Percentiles rank a stretch among this genome's conserved stretches.
These are phyloP conservation scores for Sturnira hondurensis DNA, from an alignment of 2,113 vertebrate genomes.

Conservation along the genomic window DNA sequence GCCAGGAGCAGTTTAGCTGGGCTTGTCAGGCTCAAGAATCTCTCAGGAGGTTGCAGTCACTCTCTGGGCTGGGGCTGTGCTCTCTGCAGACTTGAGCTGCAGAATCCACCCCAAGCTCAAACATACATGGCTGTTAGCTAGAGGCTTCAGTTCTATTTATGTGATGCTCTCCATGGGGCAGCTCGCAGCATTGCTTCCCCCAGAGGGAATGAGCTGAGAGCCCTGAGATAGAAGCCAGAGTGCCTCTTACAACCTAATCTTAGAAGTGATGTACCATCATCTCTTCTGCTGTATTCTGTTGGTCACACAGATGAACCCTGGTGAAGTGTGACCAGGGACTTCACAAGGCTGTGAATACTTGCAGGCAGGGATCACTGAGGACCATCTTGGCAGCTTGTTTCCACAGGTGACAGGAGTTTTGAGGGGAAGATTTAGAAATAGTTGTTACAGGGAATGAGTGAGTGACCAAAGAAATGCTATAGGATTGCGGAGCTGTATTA, in stretches of 20 bases:
- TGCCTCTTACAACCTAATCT: not conserved
- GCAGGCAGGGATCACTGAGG: not conserved
- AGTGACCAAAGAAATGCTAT: not conserved
- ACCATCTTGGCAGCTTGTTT: not conserved
- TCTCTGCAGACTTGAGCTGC: not conserved
- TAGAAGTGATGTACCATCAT: not conserved
- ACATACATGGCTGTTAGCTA: not conserved
- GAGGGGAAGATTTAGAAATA: conserved; percentile 11
- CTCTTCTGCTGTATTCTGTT: not conserved
- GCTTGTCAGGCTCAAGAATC: not conserved
- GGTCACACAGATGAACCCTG: not conserved
- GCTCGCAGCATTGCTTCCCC: not conserved
- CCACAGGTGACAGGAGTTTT: not conserved
- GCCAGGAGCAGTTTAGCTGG: not conserved
- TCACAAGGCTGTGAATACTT: not conserved
- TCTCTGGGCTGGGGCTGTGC: not conserved
- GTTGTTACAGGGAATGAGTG: not conserved
- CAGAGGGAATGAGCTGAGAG: not conserved
- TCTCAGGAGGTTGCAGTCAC: not conserved
- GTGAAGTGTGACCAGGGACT: not conserved
- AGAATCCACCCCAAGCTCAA: not conserved
- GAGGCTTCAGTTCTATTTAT: not conserved
- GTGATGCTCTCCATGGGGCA: not conserved
- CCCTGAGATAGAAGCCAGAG: not conserved
- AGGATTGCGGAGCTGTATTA: not conserved